phyloP scores from a whole-genome alignment of 1,140 invertebrate genomes.

The Microplitis mediator region DNA sequence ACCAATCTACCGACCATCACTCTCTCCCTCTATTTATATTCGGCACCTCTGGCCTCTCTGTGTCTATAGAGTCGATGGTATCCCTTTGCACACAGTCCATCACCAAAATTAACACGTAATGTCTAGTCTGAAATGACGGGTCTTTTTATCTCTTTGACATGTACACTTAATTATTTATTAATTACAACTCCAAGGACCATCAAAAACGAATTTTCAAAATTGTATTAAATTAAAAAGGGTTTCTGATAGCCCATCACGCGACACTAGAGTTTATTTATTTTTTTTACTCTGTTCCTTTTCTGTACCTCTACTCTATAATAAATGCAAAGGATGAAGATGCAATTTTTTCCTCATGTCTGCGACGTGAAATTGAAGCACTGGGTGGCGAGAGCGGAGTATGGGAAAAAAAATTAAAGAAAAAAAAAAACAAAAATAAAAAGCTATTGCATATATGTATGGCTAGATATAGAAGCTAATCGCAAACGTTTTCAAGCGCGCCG shows the following conservation, averaged over 20 bases:
- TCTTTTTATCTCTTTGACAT: too few species aligned
- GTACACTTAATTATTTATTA: too few species aligned
- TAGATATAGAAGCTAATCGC: conserved; percentile 22
- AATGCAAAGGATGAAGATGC: conserved; percentile 1
- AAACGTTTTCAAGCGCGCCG: conserved; percentile 18
- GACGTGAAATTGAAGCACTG: conserved; percentile 10
- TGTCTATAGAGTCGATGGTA: too few species aligned
- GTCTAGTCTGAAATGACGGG: too few species aligned
- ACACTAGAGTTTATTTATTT: too few species aligned
- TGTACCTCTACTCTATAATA: neutral
- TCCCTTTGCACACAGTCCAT: neutral
- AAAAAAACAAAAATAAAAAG: neutral
- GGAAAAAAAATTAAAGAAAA: neutral
- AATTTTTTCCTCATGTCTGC: neutral
- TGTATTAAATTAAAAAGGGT: too few species aligned
- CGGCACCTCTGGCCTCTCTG: neutral
- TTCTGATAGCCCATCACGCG: too few species aligned
- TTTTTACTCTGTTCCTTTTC: too few species aligned
- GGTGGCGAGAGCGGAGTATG: neutral
- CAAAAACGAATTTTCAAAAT: too few species aligned
- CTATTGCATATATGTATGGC: neutral
- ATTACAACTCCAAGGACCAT: too few species aligned
- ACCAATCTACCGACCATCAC: neutral
- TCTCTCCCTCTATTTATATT: too few species aligned
- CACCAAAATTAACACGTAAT: too few species aligned